phyloP scores from a whole-genome alignment of 2,113 vertebrate species.

The Tachuris rubrigastra region DNA sequence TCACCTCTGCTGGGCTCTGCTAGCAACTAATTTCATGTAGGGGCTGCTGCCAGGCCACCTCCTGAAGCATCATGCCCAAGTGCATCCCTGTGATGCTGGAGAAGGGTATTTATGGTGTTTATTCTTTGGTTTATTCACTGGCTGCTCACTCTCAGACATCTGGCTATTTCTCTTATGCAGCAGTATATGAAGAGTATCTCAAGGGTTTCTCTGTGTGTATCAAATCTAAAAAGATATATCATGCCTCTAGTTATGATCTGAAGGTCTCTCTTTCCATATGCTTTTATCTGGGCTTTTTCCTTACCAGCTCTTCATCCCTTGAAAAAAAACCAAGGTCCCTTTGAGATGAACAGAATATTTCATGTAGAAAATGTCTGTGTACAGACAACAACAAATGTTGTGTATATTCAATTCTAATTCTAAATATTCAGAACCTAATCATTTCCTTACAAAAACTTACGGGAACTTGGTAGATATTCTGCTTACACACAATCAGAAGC shows the following conservation, averaged over 20 bases:
- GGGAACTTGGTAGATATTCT: not conserved
- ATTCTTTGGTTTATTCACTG: not conserved
- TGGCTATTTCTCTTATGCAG: not conserved
- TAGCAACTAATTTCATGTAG: accelerated
- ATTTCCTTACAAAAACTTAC: not conserved
- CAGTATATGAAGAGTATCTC: not conserved
- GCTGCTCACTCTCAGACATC: not conserved
- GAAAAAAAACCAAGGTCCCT: not conserved
- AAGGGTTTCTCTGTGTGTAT: not conserved
- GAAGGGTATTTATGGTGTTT: not conserved
- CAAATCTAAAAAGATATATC: not conserved
- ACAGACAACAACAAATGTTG: too few species aligned
- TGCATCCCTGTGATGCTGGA: too few species aligned
- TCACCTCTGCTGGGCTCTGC: not conserved
- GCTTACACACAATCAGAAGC: not conserved
- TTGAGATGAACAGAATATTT: not conserved
- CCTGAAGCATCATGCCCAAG: not conserved
- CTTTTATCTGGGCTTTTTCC: not conserved
- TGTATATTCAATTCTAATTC: not conserved
- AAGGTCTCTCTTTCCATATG: not conserved
- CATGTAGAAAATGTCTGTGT: not conserved
- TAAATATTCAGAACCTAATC: not conserved
- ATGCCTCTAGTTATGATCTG: not conserved
- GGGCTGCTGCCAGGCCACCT: not conserved
- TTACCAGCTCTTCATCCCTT: not conserved